phyloP scores from a whole-genome alignment of 2,797 vertebrate species.

The Sebastes ruberrimus region DNA sequence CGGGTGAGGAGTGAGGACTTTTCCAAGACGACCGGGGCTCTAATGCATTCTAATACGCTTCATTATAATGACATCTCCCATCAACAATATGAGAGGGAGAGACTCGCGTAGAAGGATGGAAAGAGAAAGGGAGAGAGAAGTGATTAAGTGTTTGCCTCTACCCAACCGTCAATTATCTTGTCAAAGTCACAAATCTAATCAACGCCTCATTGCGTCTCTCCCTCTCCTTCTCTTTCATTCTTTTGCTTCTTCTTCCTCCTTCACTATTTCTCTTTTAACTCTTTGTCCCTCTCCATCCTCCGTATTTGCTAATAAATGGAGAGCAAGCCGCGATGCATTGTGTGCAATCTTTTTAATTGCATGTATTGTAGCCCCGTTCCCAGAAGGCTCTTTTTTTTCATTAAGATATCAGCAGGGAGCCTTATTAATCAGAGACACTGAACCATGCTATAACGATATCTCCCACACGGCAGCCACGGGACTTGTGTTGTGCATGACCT shows the following conservation, averaged over 20 bases:
- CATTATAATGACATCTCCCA: constrained; percentile 79
- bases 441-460: constrained; percentile 53
- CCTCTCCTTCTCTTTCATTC: neutral
- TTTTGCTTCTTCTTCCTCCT: constrained; percentile 14
- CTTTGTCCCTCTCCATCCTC: constrained; percentile 21
- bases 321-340: constrained; percentile 38
- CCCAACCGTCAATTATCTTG: constrained; percentile 84
- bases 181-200: constrained; percentile 86
- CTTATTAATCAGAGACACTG: constrained; percentile 66
- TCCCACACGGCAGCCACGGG: constrained; percentile 38
- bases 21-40: constrained; percentile 57
- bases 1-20: constrained; percentile 66
- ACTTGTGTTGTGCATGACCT: constrained; percentile 47
- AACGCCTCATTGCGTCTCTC: constrained; percentile 66
- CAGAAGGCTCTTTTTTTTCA: constrained; percentile 64
- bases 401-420: constrained; percentile 65
- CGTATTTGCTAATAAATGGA: constrained; percentile 50
- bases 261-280: constrained; percentile 17
- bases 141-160: constrained; percentile 82
- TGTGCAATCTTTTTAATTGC: constrained; percentile 70
- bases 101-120: constrained; percentile 46
- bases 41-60: constrained; percentile 81
- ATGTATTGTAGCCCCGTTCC: constrained; percentile 59
- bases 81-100: constrained; percentile 69
- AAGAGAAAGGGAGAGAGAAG: constrained; percentile 57